Evolutionary conservation across 1,140 invertebrate genomes (phyloP), one percentile per base, ranked within the genome.

Genomic region (Psix sp.): DNA sequence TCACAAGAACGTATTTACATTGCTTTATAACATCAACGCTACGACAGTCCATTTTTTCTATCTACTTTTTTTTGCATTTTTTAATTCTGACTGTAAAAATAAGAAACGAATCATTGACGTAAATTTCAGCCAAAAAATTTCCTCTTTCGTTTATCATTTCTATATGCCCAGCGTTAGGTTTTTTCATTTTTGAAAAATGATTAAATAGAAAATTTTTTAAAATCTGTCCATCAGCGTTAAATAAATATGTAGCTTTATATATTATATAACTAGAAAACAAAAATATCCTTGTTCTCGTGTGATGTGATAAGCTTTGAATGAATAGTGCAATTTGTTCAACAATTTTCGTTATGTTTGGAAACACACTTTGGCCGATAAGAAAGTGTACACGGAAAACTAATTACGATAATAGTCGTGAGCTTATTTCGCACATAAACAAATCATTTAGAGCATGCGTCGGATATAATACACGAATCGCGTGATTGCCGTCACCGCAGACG

Each of bases 341-440:
- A 51, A 68, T n/a, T n/a, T n/a, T n/a, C n/a, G n/a, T n/a, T n/a
- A 24, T 46, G 20, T 39, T 46, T 54, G 15, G 24, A 65, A 18
- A 18, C 26, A 4, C 49, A 57, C 36, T 48, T 52, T 57, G 7
- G 42, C 18, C 35, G 51, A 63, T 57, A 59, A 59, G 45, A 39
- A 40, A 24, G 38, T 40, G 13, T 38, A 49, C 59, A 72, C 52
- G 51, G 40, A 17, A 51, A 48, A 36, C 39, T 74, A 66, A 74
- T 74, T 67, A 74, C 60, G 11, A 9, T 66, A 63, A 52, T 66
- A 48, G 40, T 49, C 26, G 38, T 9, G 52, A 21, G 21, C 17
- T 59, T 43, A 60, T 54, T 59, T 51, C 40, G 51, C 39, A 56
- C 36, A 49, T 68, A 68, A 74, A 74, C 63, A 62, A 74, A 68